Evolutionary conservation across 2,797 vertebrate species (phyloP), one percentile per base, ranked within the genome.

Genomic region (Moxostoma hubbsi): DNA sequence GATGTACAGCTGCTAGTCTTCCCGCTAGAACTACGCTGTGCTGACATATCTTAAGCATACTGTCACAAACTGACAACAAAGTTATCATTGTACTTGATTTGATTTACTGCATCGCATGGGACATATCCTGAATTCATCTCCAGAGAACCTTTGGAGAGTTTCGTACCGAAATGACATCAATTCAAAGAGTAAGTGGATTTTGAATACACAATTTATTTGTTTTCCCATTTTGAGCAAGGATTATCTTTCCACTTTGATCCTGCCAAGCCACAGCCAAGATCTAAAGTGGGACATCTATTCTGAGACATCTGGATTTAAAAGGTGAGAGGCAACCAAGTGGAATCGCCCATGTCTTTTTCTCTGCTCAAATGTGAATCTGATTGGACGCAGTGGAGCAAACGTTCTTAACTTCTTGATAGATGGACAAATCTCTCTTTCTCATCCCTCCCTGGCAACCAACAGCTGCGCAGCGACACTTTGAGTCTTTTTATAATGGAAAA

Each of bases 391-490:
- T 36, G 36, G 36, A 36, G 36, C 47, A 76, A 66, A 61, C 66
- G 9, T 54, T 54, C 46, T 69, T 6, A 62, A 58, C 59, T 66
- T 75, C 69, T 68, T 50, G 16, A 47, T 1, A 63, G 9, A 55
- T 57, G 69, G 53, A 71, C 63, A 51, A 67, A 62, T 61, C 76
- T 77, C 75, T 73, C 57, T 73, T 77, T 69, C 47, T 53, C n/a
- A 15, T 47, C 24, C 43, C 67, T 71, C 59, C 16, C 47, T 55
- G 73, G 69, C 59, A 68, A 80, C 84, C 86, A 85, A 75, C 36
- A 66, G 75, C 77, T 74, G 79, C 77, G 78, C 83, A 85, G 85
- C 62, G 79, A 85, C 83, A 86, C 80, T 81, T 86, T 85, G 46
- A 81, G 61, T 70, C 77, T 69, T 87, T 85, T 82, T 81, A 70